Conservation (phyloP, 1,140 invertebrate species). For the Drosophila willistoni region DNA sequence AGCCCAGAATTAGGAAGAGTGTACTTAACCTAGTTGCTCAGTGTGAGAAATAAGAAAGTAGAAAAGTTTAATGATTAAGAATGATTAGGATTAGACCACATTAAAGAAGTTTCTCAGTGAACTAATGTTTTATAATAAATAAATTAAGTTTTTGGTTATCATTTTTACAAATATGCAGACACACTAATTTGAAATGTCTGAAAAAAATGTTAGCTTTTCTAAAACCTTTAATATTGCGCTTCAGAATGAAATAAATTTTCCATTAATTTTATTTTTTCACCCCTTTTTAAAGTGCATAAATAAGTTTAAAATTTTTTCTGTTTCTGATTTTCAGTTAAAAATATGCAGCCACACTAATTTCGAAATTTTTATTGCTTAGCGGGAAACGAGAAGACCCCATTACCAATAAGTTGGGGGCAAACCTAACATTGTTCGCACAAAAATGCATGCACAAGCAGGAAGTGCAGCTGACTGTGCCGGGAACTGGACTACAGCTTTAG, state of each 20-base stretch:
- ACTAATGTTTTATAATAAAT: no score
- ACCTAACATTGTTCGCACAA: conserved; percentile 1
- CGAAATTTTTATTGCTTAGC: neutral
- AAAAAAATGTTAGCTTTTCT: no score
- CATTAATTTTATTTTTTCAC: neutral
- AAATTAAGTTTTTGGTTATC: no score
- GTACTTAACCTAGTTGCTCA: neutral
- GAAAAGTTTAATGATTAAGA: neutral
- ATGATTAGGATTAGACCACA: no score
- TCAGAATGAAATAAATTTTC: no score
- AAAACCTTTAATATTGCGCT: no score
- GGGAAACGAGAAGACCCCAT: neutral
- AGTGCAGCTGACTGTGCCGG: neutral
- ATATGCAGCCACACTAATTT: conserved; percentile 10
- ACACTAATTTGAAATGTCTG: no score
- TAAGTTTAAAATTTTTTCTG: neutral
- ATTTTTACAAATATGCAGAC: no score
- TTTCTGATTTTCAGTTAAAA: neutral
- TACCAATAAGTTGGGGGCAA: neutral
- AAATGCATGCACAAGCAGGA: conserved; percentile 11
- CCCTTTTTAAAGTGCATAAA: neutral
- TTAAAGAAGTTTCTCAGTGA: no score
- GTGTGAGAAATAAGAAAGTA: neutral
- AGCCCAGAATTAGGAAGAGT: neutral
- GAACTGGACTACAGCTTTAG: neutral